Base-by-base conservation (phyloP, 2,797 vertebrate genomes). In the Falco berigora region DNA sequence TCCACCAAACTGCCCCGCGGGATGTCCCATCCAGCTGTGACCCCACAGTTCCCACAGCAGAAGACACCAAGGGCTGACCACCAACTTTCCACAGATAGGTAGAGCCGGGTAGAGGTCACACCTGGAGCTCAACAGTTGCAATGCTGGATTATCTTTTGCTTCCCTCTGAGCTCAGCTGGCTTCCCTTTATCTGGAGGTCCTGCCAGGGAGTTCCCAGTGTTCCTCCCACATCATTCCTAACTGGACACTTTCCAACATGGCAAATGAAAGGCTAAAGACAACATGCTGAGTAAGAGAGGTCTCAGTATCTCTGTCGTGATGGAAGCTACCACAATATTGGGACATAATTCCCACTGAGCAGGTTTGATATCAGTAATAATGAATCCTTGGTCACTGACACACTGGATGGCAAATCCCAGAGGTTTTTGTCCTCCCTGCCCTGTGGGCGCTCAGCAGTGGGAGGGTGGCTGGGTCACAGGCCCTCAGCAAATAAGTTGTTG, bases 201-300 rank as follows among this genome's bases (percentile, higher is more conserved):
- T 61, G 30, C 15, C 6, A 34, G 21, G 30, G 18, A 64, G 3
- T 0, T 88, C 23, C 50, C 36, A 20, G 40, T 25, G 21, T 56
- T 40, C 14, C 30, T 61, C 32, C 44, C 55, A 50, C 44, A 32
- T 76, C n/a, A n/a, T 67, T 67, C 36, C 59, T 76, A 52, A 44
- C 12, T 0, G 4, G 30, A 32, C 20, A 8, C 12, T 55, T 79
- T 50, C 22, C 53, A 67, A 53, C 17, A 27, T 0, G 2, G 27
- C n/a, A 75, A 84, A 72, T 28, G 38, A 64, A 73, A 8, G 10
- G 38, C 44, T 67, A 40, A 62, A 63, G 63, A 21, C 58, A 75
- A 42, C 11, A 8, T 24, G 42, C 8, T 52, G 14, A 42, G 30
- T 34, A 52, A 75, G 23, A 68, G 47, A 18, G 6, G 22, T 63